Conservation (phyloP, 2,888 invertebrate species). For the Cheilosia impressa region DNA sequence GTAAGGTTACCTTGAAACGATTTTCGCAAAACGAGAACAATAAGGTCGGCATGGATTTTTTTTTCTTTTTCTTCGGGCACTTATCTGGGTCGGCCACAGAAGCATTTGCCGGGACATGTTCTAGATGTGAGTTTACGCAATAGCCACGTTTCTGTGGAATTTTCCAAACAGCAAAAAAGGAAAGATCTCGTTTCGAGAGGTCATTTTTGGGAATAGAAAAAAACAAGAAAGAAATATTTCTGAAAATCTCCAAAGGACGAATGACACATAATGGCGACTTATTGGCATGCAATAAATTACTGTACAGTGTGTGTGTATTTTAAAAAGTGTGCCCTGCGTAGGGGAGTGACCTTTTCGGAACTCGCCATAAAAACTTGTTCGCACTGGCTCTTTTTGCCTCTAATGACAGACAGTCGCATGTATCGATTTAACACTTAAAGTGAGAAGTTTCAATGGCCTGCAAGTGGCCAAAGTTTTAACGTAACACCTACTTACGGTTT, state of each 20-base stretch:
- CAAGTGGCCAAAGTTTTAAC: neutral
- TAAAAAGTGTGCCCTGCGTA: constrained; percentile 59
- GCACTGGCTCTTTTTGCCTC: neutral
- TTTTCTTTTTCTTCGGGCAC: constrained; percentile 56
- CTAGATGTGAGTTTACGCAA: constrained; percentile 57
- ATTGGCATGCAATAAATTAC: constrained; percentile 37
- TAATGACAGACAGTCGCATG: constrained; percentile 8
- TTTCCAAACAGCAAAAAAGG: constrained; percentile 18
- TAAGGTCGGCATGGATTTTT: constrained; percentile 47
- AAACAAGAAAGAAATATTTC: neutral
- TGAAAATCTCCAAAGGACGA: constrained; percentile 19
- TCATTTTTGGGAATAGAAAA: constrained; percentile 17
- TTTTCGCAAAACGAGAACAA: constrained; percentile 68
- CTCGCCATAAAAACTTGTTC: constrained; percentile 24
- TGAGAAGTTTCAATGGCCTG: constrained; percentile 59
- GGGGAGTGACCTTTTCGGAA: constrained; percentile 48
- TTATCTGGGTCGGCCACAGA: constrained; percentile 55
- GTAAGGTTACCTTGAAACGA: constrained; percentile 69
- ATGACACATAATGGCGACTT: constrained; percentile 25
- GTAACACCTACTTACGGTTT: constrained; percentile 59
- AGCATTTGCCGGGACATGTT: constrained; percentile 19
- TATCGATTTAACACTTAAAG: constrained; percentile 64
- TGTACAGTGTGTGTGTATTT: constrained; percentile 42
- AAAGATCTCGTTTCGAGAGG: constrained; percentile 8
- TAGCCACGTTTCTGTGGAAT: constrained; percentile 58